Conservation (phyloP, 2,888 invertebrate species). For the Volucella zonaria region DNA sequence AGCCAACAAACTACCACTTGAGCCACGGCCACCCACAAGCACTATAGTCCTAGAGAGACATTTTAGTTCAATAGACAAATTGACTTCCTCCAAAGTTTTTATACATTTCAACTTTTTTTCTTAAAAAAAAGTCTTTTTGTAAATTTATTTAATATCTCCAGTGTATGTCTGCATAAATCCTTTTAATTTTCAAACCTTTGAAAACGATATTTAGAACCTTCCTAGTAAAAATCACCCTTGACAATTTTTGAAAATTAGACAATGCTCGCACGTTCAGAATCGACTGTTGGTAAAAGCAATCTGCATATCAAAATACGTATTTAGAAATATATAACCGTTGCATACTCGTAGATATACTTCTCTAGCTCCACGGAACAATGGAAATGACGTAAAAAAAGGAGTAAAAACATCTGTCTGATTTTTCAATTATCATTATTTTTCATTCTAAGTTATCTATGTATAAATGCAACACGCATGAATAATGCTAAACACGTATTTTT, state of each 20-base stretch:
- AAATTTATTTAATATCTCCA: too few species aligned
- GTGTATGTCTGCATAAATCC: too few species aligned
- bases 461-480: constrained; percentile 5
- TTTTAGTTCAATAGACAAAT: too few species aligned
- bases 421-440: constrained; percentile 7
- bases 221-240: neutral
- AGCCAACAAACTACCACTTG: too few species aligned
- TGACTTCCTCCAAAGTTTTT: too few species aligned
- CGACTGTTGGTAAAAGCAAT: neutral
- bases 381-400: constrained; percentile 1
- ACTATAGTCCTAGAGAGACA: too few species aligned
- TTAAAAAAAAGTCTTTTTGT: too few species aligned
- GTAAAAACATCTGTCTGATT: neutral
- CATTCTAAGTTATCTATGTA: constrained; percentile 9
- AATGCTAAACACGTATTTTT: constrained; percentile 1
- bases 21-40: too few species aligned
- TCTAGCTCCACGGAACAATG: neutral
- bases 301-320: neutral
- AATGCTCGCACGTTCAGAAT: neutral
- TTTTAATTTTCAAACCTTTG: too few species aligned
- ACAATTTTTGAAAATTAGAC: neutral
- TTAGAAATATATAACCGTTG: too few species aligned
- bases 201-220: neutral
- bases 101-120: too few species aligned
- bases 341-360: too few species aligned